These are phyloP conservation scores for Nesogale talazaci DNA, from an alignment of 2,113 vertebrate species.

Conservation along the genomic window DNA sequence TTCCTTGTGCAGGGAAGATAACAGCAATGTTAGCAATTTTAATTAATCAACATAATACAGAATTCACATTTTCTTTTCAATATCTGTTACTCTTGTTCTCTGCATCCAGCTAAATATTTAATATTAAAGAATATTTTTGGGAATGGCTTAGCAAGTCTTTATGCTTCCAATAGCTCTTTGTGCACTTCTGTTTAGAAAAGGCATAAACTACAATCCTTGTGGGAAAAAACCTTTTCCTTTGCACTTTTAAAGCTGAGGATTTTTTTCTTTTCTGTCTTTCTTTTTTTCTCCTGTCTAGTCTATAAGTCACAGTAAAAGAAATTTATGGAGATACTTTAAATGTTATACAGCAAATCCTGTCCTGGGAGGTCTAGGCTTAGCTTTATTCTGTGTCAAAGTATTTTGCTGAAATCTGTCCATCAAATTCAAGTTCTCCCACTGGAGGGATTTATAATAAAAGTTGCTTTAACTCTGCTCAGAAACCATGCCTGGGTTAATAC, in stretches of 20 bases:
- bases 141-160: constrained; percentile 40
- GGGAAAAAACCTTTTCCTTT: background rate
- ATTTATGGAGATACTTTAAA: background rate
- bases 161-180: constrained; percentile 48
- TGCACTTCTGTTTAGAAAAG: constrained; percentile 57
- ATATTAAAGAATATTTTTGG: constrained; percentile 58
- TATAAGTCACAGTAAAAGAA: constrained; percentile 26
- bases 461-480: background rate
- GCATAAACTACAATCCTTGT: background rate
- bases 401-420: constrained; percentile 41
- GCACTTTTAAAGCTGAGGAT: background rate
- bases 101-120: constrained; percentile 64
- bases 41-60: constrained; percentile 29
- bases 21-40: constrained; percentile 5
- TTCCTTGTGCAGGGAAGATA: background rate
- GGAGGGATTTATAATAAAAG: background rate
- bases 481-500: background rate
- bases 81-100: constrained; percentile 59
- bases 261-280: background rate
- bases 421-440: background rate
- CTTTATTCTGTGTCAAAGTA: background rate
- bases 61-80: constrained; percentile 41
- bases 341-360: background rate
- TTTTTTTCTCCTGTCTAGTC: background rate
- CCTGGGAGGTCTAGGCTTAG: background rate